Evolutionary conservation across 64 coral and sea anemone species (phyloP), one percentile per base, ranked within the genome.

Genomic region (Trachythela sp.): DNA sequence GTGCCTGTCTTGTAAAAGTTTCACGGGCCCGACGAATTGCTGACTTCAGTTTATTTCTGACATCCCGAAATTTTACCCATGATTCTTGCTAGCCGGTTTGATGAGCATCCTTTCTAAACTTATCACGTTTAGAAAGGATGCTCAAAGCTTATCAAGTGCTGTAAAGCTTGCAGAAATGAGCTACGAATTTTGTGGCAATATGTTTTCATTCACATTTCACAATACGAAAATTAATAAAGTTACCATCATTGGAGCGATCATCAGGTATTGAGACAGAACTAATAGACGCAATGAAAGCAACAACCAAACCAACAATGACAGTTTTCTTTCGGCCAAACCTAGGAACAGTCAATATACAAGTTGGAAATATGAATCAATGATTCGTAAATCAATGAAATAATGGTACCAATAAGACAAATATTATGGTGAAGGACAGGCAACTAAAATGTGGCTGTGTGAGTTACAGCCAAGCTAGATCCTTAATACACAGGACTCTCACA

Each of bases 1-100:
- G 39, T 13, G 92, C 70, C 35, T 90, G 41, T 68, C 31, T 56
- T 29, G 84, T 87, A 36, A 90, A 90, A 0, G 27, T 42, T 50
- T 83, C 48, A 48, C 85, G 75, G 34, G 77, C 80, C 22, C 48
- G 48, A 17, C 93, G 40, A 30, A 91, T 91, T 8, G 89, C 22
- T 22, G 33, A 30, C 48, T 94, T 89, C 20, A 94, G 41, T 39
- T 91, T 88, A 45, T 89, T 91, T 64, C 93, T 49, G 17, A 83
- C 48, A 31, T n/a, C 49, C 89, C 24, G n/a, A 50, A 91, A 91
- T 6, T 84, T 40, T 22, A 33, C 17, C 89, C 90, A 88, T 17
- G 86, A 17, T 8, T 87, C 89, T 70, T 88, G 29, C 40, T 37
- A 84, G 49, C 49, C 33, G 34, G 68, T 83, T 8, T 86, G 67